Percentiles rank a stretch among this genome's conserved stretches.
Evolutionary conservation across 1,140 invertebrate species (phyloP).

Genomic region (Acromyrmex heyeri): DNA sequence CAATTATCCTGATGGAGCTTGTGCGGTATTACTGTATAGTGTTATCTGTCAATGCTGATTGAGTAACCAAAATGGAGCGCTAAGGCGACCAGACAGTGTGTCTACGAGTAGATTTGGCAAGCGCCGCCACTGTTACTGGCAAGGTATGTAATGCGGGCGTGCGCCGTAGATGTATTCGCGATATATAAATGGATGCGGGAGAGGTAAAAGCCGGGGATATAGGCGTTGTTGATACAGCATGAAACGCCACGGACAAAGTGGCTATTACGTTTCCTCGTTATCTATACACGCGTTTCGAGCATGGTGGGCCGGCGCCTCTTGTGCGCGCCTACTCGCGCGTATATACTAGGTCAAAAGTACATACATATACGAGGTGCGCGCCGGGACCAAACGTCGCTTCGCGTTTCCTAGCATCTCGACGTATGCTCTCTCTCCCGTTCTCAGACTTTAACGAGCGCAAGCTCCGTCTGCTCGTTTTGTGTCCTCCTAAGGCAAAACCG

Average conservation of each 20-base stretch:
- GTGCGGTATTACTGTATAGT: background rate
- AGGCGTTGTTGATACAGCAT: constrained; percentile 57
- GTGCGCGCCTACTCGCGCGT: constrained; percentile 38
- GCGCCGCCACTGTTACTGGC: background rate
- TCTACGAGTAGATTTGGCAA: constrained; percentile 36
- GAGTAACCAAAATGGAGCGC: constrained; percentile 44
- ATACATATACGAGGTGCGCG: background rate
- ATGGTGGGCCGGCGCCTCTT: constrained; percentile 21
- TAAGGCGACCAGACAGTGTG: constrained; percentile 21
- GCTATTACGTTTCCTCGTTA: constrained; percentile 74
- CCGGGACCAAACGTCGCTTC: constrained; percentile 27
- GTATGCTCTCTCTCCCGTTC: constrained; percentile 10
- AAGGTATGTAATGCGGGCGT: constrained; percentile 20
- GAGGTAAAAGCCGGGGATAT: constrained; percentile 48
- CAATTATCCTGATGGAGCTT: constrained; percentile 13
- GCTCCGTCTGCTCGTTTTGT: constrained; percentile 1
- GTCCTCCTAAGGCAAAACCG: constrained; percentile 35
- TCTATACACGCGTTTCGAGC: constrained; percentile 67
- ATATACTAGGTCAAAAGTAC: constrained; percentile 67
- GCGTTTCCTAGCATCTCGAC: constrained; percentile 20
- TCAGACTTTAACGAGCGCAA: constrained; percentile 42
- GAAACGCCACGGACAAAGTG: constrained; percentile 67
- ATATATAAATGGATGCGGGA: constrained; percentile 55
- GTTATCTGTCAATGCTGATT: constrained; percentile 36
- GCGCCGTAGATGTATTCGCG: constrained; percentile 9